A percentile compares a stretch with the other conserved stretches of the same genome.
Evolutionary conservation across 1,140 invertebrate species (phyloP).

Genomic region (Drosophila kepulauana): DNA sequence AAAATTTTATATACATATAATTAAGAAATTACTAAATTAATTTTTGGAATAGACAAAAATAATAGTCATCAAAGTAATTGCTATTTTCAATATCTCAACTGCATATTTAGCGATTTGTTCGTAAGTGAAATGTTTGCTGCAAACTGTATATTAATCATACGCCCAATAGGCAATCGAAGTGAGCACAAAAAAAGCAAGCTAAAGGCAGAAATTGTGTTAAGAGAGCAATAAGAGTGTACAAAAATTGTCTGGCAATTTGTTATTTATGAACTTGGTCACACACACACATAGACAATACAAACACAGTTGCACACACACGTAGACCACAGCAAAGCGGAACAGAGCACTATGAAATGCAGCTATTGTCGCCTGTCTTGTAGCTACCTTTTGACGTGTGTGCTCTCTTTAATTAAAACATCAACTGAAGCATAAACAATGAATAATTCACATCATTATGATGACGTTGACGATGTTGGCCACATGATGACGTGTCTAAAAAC

Average conservation of each 20-base stretch:
- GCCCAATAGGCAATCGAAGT: background rate
- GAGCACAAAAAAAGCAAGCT: background rate
- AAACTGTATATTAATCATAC: conserved; percentile 1
- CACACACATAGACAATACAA: background rate
- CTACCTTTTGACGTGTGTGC: conserved; percentile 26
- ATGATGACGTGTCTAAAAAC: conserved; percentile 14
- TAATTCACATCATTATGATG: conserved; percentile 70
- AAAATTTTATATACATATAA: too few relatives aligned
- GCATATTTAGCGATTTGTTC: too few relatives aligned
- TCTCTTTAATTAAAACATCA: conserved; percentile 74
- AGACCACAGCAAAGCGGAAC: background rate
- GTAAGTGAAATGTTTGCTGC: too few relatives aligned
- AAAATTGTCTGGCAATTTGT: conserved; percentile 33
- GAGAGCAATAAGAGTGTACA: background rate
- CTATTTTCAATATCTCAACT: too few relatives aligned
- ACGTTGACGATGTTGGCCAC: conserved; percentile 36
- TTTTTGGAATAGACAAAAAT: too few relatives aligned
- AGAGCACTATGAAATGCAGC: conserved; percentile 12
- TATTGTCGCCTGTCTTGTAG: conserved; percentile 40
- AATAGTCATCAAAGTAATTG: too few relatives aligned
- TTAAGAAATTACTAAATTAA: too few relatives aligned
- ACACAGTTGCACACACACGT: background rate
- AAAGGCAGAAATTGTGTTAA: too few relatives aligned
- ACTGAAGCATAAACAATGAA: conserved; percentile 76
- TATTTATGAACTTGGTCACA: conserved; percentile 28